Evolutionary conservation across 1,140 invertebrate species (phyloP), one percentile per base, ranked within the genome.

Genomic region (Ylistrum balloti): DNA sequence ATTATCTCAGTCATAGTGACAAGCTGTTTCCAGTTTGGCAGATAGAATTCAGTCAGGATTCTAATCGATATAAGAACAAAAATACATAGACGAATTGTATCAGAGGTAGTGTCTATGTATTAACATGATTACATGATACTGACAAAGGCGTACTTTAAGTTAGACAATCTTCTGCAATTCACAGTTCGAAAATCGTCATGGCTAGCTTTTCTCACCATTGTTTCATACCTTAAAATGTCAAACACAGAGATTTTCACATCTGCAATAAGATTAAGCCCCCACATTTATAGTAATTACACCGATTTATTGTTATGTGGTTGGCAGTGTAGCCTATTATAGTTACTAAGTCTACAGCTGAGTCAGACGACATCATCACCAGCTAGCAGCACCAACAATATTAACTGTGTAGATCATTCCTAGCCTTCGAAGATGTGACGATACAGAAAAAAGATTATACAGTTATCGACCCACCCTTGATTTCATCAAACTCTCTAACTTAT

Each of bases 281-380:
- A 5, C 5, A n/a, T n/a, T 74, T 74, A 74, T 74, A 28, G 56
- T 28, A 22, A 3, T 17, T 28, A 74, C 1, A 74, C 56, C n/a
- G 20, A 74, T 74, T 28, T n/a, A 74, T 74, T n/a, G n/a, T 74
- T n/a, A 74, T 74, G n/a, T 74, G 56, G n/a, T 11, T 74, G 56
- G 56, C 56, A 28, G 22, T 74, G n/a, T 74, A 74, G 2, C 56
- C n/a, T 74, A 74, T 5, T n/a, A 22, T 74, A 11, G 56, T 11
- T 22, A 74, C 56, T 28, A 74, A 74, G 56, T 74, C 35, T 38
- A 45, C 9, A 45, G 41, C 17, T 17, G 41, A 13, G 41, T 45
- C 56, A 5, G 56, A 74, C 56, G 28, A n/a, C 56, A 28, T 74
- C 3, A 74, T n/a, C 56, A 74, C 56, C 22, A 74, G 20, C 45